These are phyloP conservation scores for Nannoperca australis DNA, from an alignment of 2,797 vertebrate species.

Conservation along the genomic window DNA sequence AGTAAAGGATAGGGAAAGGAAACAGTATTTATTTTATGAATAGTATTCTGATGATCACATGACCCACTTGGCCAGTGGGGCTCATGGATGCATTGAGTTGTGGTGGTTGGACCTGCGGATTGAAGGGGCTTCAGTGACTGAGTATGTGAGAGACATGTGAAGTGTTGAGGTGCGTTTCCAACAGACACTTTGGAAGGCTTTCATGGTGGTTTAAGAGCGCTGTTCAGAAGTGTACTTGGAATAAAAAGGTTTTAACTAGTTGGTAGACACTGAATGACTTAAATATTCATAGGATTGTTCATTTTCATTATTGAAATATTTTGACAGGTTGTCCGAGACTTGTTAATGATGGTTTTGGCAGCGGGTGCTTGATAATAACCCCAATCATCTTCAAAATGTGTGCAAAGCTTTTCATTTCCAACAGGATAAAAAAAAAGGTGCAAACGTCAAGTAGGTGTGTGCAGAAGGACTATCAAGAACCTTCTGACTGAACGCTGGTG, in stretches of 20 bases:
- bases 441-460: slow-evolving; percentile 17
- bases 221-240: neutral
- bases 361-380: slow-evolving; percentile 16
- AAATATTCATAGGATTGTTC: slow-evolving; percentile 54
- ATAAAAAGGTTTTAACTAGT: slow-evolving; percentile 31
- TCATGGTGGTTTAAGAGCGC: slow-evolving; percentile 31
- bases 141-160: slow-evolving; percentile 50
- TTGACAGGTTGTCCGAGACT: slow-evolving; percentile 42
- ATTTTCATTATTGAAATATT: slow-evolving; percentile 44
- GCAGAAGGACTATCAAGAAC: slow-evolving; percentile 7
- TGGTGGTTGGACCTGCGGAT: slow-evolving; percentile 44
- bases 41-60: slow-evolving; percentile 71
- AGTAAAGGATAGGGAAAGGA: slow-evolving; percentile 34
- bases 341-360: slow-evolving; percentile 34
- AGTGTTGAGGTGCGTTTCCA: slow-evolving; percentile 42
- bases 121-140: slow-evolving; percentile 46
- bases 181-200: slow-evolving; percentile 49
- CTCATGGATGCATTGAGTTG: slow-evolving; percentile 16
- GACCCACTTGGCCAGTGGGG: slow-evolving; percentile 43
- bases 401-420: slow-evolving; percentile 11
- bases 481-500: neutral
- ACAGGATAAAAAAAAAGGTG: slow-evolving; percentile 8
- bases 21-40: slow-evolving; percentile 80
- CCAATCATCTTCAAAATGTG: slow-evolving; percentile 1
- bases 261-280: slow-evolving; percentile 59